A percentile compares a stretch with the other conserved stretches of the same genome.
phyloP scores from a whole-genome alignment of 2,888 invertebrate species.

The Flabesymbios commensalis region DNA sequence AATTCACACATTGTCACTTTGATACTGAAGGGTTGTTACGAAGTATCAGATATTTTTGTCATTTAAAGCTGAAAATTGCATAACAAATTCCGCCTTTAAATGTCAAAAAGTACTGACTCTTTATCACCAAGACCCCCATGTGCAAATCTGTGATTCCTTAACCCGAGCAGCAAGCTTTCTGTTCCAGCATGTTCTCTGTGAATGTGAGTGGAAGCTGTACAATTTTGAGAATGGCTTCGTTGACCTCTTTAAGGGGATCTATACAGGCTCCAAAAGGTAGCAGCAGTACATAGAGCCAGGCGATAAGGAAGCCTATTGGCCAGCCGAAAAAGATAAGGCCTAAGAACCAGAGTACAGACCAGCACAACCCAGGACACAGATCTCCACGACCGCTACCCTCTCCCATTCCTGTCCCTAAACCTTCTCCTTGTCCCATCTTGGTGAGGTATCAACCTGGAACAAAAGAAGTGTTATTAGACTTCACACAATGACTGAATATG shows the following conservation, averaged over 20 bases:
- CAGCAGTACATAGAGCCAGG: not conserved
- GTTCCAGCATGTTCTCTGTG: not conserved
- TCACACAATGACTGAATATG: no score
- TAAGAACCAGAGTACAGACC: not conserved
- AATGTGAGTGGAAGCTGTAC: not conserved
- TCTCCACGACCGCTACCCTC: conserved; percentile 24
- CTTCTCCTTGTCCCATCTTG: not conserved
- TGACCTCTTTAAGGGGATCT: not conserved
- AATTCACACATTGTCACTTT: no score
- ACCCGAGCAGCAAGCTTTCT: no score
- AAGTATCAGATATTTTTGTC: no score
- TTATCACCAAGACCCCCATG: no score
- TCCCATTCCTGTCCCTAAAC: not conserved
- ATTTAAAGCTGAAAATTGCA: no score
- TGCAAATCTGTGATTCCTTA: no score
- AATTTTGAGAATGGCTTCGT: not conserved
- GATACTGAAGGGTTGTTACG: no score
- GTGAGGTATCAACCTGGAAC: no score
- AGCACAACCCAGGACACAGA: conserved; percentile 14
- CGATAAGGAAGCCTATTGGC: not conserved
- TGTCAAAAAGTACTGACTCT: no score
- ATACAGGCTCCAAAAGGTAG: conserved; percentile 1
- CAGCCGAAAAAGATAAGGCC: conserved; percentile 1
- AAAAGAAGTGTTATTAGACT: no score
- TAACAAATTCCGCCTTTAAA: no score